Evolutionary conservation across 2,888 invertebrate species (phyloP).

Genomic region (Dolichomitus sp.): DNA sequence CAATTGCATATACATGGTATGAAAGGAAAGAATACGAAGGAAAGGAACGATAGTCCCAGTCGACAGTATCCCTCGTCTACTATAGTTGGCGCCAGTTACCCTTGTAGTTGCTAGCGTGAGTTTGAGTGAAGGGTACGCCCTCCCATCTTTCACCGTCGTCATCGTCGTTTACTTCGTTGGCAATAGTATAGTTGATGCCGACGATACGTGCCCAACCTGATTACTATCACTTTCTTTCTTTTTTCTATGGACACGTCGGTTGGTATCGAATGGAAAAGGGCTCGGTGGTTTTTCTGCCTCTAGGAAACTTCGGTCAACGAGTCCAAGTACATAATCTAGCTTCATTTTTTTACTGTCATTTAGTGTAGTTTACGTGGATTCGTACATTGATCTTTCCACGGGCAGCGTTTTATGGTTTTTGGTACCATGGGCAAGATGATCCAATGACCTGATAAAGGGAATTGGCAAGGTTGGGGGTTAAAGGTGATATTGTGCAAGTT

Average conservation of each 20-base stretch:
- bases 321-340: not conserved
- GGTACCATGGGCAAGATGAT: not conserved
- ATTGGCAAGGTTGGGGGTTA: not conserved
- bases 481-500: no score
- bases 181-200: constrained; percentile 8
- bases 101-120: constrained; percentile 48
- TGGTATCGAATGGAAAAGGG: constrained; percentile 1
- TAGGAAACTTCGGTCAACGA: constrained; percentile 33
- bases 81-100: constrained; percentile 64
- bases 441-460: not conserved
- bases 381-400: not conserved
- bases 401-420: not conserved
- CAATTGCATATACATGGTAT: constrained; percentile 51
- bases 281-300: not conserved
- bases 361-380: not conserved
- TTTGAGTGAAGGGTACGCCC: constrained; percentile 40
- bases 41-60: constrained; percentile 9
- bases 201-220: not conserved
- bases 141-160: constrained; percentile 24
- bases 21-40: not conserved
- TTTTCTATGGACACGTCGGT: not conserved
- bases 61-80: constrained; percentile 31
- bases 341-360: constrained; percentile 29
- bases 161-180: constrained; percentile 13
- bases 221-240: constrained; percentile 8